Base-by-base conservation (phyloP, 2,888 invertebrate species). In the Mesochorus sp. region DNA sequence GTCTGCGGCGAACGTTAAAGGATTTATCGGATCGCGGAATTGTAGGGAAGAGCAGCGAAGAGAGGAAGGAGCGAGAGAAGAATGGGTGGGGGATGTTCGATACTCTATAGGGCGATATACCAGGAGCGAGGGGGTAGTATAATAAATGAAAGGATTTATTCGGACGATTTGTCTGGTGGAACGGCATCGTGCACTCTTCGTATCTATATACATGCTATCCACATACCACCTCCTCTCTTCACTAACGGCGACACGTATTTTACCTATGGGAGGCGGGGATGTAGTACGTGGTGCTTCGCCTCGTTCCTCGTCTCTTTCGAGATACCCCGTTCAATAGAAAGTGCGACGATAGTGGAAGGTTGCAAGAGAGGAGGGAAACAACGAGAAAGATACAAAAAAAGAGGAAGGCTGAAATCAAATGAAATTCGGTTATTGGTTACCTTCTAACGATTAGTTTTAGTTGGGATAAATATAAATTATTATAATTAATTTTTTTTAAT, bases 81-180 rank as follows among this genome's bases (percentile, higher is more conserved):
- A 14, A 44, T 5, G 44, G 12, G 42, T 14, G 61, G 44, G 39
- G 57, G 24, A 47, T 39, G 39, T 55, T 59, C 61, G 68, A 64
- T 68, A 28, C 42, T 64, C 77, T 31, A 42, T 62, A 44, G 31
- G 68, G n/a, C n/a, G 26, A 78, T 62, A 44, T 10, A 19, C 44
- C 19, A 34, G 47, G 34, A 67, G 39, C 26, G 39, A 47, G 37
- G 74, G 73, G 66, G 66, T 61, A 28, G 75, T 61, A 81, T 80
- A 80, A 81, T 81, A 81, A 81, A 81, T 81, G 81, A 81, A 80
- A 74, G 79, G 80, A 79, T 81, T 81, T 80, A 81, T 81, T 73
- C 75, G 71, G 77, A 80, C 76, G 72, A 79, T 79, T 79, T 76
- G 79, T 79, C 79, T 68, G 68, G 67, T 76, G 62, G 72, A 76